Evolutionary conservation across 1,140 invertebrate genomes (phyloP), one percentile per base, ranked within the genome.

Genomic region (Drosophila ercepeae): DNA sequence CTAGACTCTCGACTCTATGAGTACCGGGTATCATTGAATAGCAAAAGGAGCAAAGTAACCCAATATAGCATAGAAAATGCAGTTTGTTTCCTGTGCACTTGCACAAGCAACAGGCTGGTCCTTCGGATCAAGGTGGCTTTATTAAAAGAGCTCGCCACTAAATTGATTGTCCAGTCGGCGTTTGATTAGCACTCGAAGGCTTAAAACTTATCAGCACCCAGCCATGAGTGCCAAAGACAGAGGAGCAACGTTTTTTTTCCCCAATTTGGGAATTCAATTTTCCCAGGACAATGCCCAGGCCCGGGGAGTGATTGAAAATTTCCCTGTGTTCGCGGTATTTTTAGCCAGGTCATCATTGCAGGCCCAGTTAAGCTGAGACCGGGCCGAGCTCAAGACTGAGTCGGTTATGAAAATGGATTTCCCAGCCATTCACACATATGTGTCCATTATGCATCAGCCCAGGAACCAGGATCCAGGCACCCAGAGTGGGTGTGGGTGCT

Each of bases 391-490:
- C 54, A 34, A 59, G 53, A 57, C 52, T 52, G 71, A 83, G 63
- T 78, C 64, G 65, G 79, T 84, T 84, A 84, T 84, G 75, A 49
- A 84, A 84, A 84, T 86, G 76, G 71, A 42, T 75, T 83, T 77
- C 76, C 53, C 53, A 61, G 53, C 67, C 64, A 58, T 59, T 51
- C 69, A 61, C 50, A 48, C 49, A 79, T 57, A 75, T 60, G 71
- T 79, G 81, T 84, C 75, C 75, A 84, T 83, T 86, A 86, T 84
- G 75, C 81, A 84, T 69, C 75, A 78, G 70, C 73, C 32, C 34
- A 27, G 25, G 4, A 25, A 1, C 23, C 4, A 25, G 23, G 4
- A 25, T 1, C 25, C 25, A 25, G n/a, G 25, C 8, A 25, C 27
- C 27, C 27, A 29, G 29, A 29, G 23, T 14, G 55, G 34, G 63